Evolutionary conservation across 2,797 vertebrate genomes (phyloP), one percentile per base, ranked within the genome.

Genomic region (Rhabdomys pumilio): DNA sequence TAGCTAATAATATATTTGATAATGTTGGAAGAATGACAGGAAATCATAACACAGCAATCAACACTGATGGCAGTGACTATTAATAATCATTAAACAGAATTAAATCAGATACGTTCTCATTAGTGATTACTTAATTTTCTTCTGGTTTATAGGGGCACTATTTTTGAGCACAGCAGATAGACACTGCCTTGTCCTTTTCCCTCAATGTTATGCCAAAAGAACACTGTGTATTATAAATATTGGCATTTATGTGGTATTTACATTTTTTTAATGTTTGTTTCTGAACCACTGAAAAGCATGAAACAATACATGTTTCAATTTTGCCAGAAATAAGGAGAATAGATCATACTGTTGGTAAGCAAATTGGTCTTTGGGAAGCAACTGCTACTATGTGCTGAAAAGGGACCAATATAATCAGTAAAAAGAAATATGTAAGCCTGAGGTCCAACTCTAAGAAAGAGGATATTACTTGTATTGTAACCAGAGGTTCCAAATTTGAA

Each of bases 331-430:
- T 67, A 92, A 94, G 92, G 61, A 76, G 5, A 96, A 69, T 80
- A 94, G 38, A 93, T 93, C 57, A 82, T 50, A 63, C 65, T 87
- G 22, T 88, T 94, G 61, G 47, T 93, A 73, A 67, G 34, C 7
- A 34, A 97, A 63, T 22, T 90, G 55, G 84, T 73, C 47, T 96
- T 96, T 90, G 72, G 69, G 85, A 97, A 88, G 67, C 90, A 96
- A 47, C 75, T 96, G 91, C 82, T 80, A 87, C 85, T 20, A 10
- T 26, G 13, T 82, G 3, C 87, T 72, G 80, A 94, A 96, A 86
- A 26, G 44, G 94, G 20, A 67, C 80, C 95, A 96, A 59, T 83
- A 95, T 90, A 98, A 97, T 98, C 94, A 93, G 92, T 55, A 38
- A 89, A 92, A 84, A 86, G 85, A 93, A 96, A 93, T 94, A 63